Percentiles rank a stretch among this genome's conserved stretches.
phyloP scores from a whole-genome alignment of 2,888 invertebrate genomes.

The Chloromyia formosa region DNA sequence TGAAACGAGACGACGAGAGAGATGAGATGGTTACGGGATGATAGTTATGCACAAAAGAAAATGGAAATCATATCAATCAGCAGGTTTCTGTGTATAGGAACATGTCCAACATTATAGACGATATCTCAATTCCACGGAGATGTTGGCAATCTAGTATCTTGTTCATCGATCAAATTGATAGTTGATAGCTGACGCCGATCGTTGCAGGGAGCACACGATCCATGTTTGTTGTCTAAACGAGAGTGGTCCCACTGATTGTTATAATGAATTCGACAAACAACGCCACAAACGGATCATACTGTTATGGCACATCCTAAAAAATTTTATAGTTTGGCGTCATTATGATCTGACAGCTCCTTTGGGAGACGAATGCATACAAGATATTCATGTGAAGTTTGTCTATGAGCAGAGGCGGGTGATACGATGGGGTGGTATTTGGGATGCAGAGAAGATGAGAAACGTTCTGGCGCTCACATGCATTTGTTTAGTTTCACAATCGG shows the following conservation, averaged over 20 bases:
- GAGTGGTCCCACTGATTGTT: conserved; percentile 47
- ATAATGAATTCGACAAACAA: conserved; percentile 50
- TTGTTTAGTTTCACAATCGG: too few relatives aligned
- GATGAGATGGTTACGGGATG: conserved; percentile 38
- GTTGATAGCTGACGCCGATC: conserved; percentile 41
- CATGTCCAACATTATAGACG: conserved; percentile 21
- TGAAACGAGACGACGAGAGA: neutral
- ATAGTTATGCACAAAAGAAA: conserved; percentile 45
- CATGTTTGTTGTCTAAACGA: conserved; percentile 41
- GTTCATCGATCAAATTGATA: conserved; percentile 43
- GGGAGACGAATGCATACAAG: conserved; percentile 1
- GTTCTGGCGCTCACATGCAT: too few relatives aligned
- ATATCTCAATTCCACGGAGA: conserved; percentile 37
- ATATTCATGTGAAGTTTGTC: too few relatives aligned
- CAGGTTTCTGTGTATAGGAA: conserved; percentile 42
- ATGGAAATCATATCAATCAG: conserved; percentile 50
- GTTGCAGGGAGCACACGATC: conserved; percentile 42
- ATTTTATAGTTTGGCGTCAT: conserved; percentile 4
- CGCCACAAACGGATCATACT: conserved; percentile 22
- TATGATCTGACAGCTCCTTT: conserved; percentile 41
- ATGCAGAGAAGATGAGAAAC: too few relatives aligned
- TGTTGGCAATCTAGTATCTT: conserved; percentile 43
- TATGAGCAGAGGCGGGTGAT: too few relatives aligned
- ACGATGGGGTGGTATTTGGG: too few relatives aligned
- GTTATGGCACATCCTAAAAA: conserved; percentile 31